phyloP scores from a whole-genome alignment of 2,113 vertebrate genomes.

The Ivindomyrus marchei region DNA sequence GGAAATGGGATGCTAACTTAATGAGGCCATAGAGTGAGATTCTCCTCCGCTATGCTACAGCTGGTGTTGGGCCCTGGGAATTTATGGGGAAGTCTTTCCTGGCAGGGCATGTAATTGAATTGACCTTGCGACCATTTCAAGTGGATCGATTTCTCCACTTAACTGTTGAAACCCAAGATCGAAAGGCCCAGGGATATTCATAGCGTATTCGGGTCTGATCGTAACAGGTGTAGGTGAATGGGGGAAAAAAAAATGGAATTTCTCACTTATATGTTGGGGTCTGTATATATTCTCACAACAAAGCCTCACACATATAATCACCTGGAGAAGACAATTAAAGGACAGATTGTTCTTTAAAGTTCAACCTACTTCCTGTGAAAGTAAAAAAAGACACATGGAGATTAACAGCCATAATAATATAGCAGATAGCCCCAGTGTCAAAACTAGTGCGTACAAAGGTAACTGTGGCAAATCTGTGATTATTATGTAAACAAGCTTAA shows the following conservation, averaged over 20 bases:
- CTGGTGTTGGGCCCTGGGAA: not conserved
- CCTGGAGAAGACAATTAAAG: not conserved
- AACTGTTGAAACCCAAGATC: conserved; percentile 11
- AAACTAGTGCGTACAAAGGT: not conserved
- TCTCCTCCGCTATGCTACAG: not conserved
- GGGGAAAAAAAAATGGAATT: not conserved
- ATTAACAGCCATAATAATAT: not conserved
- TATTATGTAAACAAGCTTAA: not conserved
- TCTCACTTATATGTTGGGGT: not conserved
- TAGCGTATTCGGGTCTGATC: not conserved
- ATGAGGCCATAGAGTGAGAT: not conserved
- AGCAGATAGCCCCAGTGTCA: not conserved
- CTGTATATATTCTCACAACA: not conserved
- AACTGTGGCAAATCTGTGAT: not conserved
- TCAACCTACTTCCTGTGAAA: not conserved
- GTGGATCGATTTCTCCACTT: conserved; percentile 8
- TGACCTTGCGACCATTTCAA: not conserved
- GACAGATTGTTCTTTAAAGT: not conserved
- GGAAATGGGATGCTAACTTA: conserved; percentile 8
- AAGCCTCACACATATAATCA: not conserved
- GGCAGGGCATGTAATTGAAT: conserved; percentile 15
- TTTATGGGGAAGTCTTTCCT: conserved; percentile 2
- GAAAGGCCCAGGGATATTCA: not conserved
- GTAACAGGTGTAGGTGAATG: not conserved
- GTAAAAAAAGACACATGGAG: not conserved